Conservation (phyloP, 2,797 vertebrate species). For the Hypotaenidia okinawae region DNA sequence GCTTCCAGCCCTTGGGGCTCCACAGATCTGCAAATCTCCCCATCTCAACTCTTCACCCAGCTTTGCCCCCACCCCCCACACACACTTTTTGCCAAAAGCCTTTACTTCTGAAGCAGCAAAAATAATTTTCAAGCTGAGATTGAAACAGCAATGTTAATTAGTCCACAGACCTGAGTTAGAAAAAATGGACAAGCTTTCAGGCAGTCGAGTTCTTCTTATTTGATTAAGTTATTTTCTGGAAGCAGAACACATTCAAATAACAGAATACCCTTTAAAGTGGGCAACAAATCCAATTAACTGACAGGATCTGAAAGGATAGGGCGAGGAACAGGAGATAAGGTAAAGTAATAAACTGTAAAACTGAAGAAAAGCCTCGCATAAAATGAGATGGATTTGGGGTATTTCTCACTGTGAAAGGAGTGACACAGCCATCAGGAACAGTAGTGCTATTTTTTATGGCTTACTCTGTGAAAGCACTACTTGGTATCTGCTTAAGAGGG, state of each 20-base stretch:
- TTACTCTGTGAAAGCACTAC: not conserved
- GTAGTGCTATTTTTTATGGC: not conserved
- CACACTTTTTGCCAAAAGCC: not conserved
- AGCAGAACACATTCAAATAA: conserved; percentile 34
- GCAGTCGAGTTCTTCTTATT: conserved; percentile 25
- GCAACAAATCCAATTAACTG: conserved; percentile 48
- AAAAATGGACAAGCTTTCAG: conserved; percentile 43
- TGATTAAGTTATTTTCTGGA: conserved; percentile 48
- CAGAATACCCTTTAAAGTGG: conserved; percentile 30
- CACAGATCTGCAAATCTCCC: not conserved
- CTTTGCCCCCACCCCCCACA: not conserved
- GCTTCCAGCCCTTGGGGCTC: not conserved
- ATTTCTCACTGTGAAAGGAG: not conserved
- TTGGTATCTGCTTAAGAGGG: not conserved
- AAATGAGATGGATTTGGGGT: not conserved
- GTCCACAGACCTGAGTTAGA: conserved; percentile 24
- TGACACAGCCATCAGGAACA: not conserved
- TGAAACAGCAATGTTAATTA: conserved; percentile 45
- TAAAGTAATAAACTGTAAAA: conserved; percentile 11
- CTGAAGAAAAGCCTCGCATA: not conserved
- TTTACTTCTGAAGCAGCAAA: conserved; percentile 21
- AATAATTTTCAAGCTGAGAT: conserved; percentile 9
- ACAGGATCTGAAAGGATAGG: conserved; percentile 24
- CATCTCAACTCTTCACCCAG: not conserved
- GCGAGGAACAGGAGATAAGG: not conserved